phyloP scores from a whole-genome alignment of 2,888 invertebrate genomes.

The Drosophila phalerata region DNA sequence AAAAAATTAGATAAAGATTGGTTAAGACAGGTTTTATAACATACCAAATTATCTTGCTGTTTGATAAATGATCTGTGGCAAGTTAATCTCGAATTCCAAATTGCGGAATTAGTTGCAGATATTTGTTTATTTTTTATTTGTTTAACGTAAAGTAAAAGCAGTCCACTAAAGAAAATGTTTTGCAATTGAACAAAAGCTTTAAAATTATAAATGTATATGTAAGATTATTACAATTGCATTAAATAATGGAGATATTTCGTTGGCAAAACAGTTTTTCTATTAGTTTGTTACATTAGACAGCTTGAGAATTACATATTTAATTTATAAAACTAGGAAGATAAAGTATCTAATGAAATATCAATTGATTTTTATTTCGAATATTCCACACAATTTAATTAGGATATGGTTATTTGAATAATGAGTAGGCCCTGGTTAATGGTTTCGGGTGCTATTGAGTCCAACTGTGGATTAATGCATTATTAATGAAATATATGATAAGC shows the following conservation, averaged over 20 bases:
- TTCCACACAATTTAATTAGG: constrained; percentile 10
- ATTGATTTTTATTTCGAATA: constrained; percentile 3
- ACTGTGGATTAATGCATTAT: constrained; percentile 26
- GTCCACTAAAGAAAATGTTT: background rate
- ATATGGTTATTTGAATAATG: constrained; percentile 2
- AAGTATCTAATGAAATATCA: background rate
- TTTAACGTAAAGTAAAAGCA: background rate
- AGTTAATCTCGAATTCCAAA: constrained; percentile 7
- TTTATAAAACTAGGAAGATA: too few species aligned
- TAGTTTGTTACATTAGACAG: too few species aligned
- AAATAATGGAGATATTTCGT: too few species aligned
- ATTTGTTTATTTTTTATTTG: too few species aligned
- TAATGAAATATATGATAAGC: constrained; percentile 54
- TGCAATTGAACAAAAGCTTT: background rate
- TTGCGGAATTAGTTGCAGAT: background rate
- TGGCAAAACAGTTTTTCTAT: too few species aligned
- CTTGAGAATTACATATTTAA: too few species aligned
- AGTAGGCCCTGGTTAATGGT: background rate
- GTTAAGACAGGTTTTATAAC: constrained; percentile 16
- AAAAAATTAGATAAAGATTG: constrained; percentile 18
- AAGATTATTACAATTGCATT: too few species aligned
- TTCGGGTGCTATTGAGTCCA: background rate
- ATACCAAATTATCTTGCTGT: constrained; percentile 10
- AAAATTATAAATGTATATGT: too few species aligned
- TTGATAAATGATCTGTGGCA: constrained; percentile 22